Evolutionary conservation across 92 coral and sea anemone genomes (phyloP).

Genomic region (Siderastrea radians): DNA sequence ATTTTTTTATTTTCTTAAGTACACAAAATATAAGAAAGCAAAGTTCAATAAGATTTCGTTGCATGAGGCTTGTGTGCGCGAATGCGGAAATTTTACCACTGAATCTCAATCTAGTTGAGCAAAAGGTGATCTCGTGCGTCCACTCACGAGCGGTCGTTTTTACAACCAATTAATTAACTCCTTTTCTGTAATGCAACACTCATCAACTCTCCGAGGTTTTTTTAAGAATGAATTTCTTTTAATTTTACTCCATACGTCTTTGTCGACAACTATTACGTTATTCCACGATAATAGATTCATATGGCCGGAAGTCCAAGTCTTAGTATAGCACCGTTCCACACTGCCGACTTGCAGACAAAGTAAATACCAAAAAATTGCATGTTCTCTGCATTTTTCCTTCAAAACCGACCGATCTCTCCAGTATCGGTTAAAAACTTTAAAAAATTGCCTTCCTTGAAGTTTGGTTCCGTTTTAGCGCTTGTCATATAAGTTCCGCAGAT

Average conservation of each 20-base stretch:
- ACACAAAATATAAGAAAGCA: not conserved
- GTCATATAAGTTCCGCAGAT: not conserved
- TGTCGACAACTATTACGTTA: too few species aligned
- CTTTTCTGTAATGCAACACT: not conserved
- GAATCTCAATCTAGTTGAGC: not conserved
- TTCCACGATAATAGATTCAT: too few species aligned
- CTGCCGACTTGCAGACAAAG: not conserved
- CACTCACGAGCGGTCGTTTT: not conserved
- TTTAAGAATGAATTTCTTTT: too few species aligned
- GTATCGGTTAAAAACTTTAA: not conserved
- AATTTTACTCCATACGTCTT: too few species aligned
- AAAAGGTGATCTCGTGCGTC: not conserved
- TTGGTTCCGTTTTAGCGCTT: not conserved
- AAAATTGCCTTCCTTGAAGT: not conserved
- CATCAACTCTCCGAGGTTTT: too few species aligned
- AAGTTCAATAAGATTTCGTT: not conserved
- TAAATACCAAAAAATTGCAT: not conserved
- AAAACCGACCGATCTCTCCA: not conserved
- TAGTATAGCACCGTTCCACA: conserved; percentile 10
- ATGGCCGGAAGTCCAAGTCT: conserved; percentile 6
- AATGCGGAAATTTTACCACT: not conserved
- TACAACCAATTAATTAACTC: not conserved
- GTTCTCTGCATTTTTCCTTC: not conserved
- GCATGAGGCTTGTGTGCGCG: not conserved
- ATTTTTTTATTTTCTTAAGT: too few species aligned